A percentile compares a stretch with the other conserved stretches of the same genome.
Evolutionary conservation across 2,113 vertebrate genomes (phyloP).

Genomic region (Spermophilus dauricus): DNA sequence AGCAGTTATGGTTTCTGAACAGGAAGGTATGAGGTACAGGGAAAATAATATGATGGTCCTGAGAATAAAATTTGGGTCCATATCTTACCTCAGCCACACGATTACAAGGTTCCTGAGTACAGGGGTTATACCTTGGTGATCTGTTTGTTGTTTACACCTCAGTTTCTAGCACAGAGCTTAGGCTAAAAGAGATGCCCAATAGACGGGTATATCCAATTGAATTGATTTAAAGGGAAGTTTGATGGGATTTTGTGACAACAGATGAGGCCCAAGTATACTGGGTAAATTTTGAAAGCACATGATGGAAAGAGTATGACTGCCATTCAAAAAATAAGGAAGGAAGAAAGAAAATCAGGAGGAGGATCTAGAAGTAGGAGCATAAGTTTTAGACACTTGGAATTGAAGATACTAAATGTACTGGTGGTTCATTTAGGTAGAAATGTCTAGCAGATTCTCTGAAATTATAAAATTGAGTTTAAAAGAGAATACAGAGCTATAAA

Average conservation of each 20-base stretch:
- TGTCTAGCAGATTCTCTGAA: conserved; percentile 50
- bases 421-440: conserved; percentile 2
- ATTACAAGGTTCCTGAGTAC: neutral
- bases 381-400: conserved; percentile 53
- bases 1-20: neutral
- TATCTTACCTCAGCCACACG: neutral
- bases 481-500: conserved; percentile 48
- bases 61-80: neutral
- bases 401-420: neutral
- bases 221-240: neutral
- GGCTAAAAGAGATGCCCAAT: neutral
- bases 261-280: neutral
- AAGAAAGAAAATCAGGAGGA: neutral
- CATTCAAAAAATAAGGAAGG: neutral
- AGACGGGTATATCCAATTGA: neutral
- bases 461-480: conserved; percentile 55
- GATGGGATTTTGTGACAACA: neutral
- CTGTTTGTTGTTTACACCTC: neutral
- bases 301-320: neutral
- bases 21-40: neutral
- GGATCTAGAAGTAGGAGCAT: conserved; percentile 15
- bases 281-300: neutral
- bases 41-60: neutral
- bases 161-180: neutral
- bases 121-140: neutral